Conservation (phyloP, 2,797 vertebrate species). For the Syngnathus rostellatus region DNA sequence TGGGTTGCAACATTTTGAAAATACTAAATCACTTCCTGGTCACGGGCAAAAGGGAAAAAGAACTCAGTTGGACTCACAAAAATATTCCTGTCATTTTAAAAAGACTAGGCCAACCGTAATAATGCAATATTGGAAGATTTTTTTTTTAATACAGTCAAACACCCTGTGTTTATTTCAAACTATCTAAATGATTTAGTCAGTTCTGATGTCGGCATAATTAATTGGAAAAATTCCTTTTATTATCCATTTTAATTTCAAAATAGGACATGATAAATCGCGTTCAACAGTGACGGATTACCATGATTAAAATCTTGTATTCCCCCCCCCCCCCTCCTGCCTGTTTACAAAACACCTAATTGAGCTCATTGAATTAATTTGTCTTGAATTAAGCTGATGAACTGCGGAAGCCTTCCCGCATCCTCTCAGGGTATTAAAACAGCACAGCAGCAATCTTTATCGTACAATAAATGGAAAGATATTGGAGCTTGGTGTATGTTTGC, state of each 20-base stretch:
- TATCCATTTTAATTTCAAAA: constrained; percentile 2
- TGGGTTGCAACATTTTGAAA: not conserved
- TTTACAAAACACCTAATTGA: constrained; percentile 3
- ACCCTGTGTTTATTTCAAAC: not conserved
- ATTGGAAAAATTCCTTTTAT: not conserved
- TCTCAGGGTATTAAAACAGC: not conserved
- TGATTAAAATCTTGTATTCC: not conserved
- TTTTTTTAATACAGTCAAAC: not conserved
- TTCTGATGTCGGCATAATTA: not conserved
- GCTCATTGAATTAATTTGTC: not conserved
- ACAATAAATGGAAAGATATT: not conserved
- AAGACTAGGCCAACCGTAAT: not conserved
- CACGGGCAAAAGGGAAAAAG: not conserved
- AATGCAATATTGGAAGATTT: not conserved
- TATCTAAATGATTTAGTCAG: not conserved
- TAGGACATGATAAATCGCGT: not conserved
- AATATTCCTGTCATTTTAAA: no score
- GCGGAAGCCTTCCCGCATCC: not conserved
- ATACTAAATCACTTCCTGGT: not conserved
- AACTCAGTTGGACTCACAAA: no score
- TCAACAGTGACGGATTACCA: not conserved
- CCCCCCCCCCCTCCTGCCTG: not conserved
- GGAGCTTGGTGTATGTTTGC: not conserved
- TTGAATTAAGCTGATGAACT: constrained; percentile 1
- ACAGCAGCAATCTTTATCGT: no score